These are phyloP conservation scores for Propithecus coquereli DNA, from an alignment of 2,113 vertebrate genomes.

Conservation along the genomic window DNA sequence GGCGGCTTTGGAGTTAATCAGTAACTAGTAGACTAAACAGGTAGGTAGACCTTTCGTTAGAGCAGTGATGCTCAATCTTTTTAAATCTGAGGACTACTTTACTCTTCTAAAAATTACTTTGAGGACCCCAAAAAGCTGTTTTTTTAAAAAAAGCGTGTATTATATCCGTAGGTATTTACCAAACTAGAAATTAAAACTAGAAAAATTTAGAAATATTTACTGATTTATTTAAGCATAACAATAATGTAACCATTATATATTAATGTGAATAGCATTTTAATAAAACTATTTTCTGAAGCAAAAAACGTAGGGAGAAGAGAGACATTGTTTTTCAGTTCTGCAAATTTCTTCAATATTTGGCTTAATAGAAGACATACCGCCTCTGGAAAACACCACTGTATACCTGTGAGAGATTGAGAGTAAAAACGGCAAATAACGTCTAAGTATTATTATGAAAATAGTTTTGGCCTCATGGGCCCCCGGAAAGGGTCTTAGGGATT, in stretches of 20 bases:
- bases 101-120: not conserved
- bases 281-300: not conserved
- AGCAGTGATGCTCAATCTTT: not conserved
- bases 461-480: not conserved
- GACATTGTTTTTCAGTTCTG: not conserved
- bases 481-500: no score
- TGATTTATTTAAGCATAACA: not conserved
- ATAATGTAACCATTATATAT: not conserved
- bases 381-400: not conserved
- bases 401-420: not conserved
- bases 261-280: not conserved
- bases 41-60: not conserved
- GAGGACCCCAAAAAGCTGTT: not conserved
- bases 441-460: not conserved
- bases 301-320: not conserved
- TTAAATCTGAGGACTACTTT: not conserved
- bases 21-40: not conserved
- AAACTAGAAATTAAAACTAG: not conserved
- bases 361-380: not conserved
- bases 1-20: not conserved
- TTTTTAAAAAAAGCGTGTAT: not conserved
- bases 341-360: not conserved
- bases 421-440: not conserved
- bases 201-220: not conserved
- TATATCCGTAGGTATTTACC: not conserved